These are phyloP conservation scores for Callocephalon fimbriatum DNA, from an alignment of 2,113 vertebrate genomes.

Conservation along the genomic window DNA sequence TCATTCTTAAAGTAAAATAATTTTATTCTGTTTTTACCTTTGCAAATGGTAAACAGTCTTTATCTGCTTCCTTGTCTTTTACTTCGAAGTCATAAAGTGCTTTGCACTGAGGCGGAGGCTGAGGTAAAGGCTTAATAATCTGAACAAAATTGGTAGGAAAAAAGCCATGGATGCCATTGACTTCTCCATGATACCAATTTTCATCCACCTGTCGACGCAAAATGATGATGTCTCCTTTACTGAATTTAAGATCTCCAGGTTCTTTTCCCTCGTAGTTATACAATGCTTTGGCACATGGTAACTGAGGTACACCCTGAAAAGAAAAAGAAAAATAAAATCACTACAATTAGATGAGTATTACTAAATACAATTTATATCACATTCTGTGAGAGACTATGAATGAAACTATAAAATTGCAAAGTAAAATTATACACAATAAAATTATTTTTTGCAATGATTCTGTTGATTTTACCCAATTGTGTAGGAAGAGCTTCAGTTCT, in stretches of 20 bases:
- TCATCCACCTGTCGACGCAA: constrained; percentile 97
- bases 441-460: neutral
- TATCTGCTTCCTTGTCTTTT: constrained; percentile 98
- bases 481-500: neutral
- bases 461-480: neutral
- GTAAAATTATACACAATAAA: neutral
- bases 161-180: constrained; percentile 94
- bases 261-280: constrained; percentile 99
- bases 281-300: constrained; percentile 97
- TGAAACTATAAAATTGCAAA: neutral
- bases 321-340: neutral
- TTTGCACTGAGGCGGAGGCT: constrained; percentile 97
- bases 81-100: constrained; percentile 99
- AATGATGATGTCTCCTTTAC: constrained; percentile 96
- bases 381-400: neutral
- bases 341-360: neutral
- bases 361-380: neutral
- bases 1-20: neutral
- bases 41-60: constrained; percentile 96
- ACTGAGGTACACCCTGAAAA: constrained; percentile 89
- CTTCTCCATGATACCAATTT: constrained; percentile 98
- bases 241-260: constrained; percentile 96
- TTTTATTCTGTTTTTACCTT: constrained; percentile 83
- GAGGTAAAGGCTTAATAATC: constrained; percentile 96
- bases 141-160: constrained; percentile 99